These are phyloP conservation scores for Macrocentrus cingulum DNA, from an alignment of 1,140 invertebrate species.

Conservation along the genomic window DNA sequence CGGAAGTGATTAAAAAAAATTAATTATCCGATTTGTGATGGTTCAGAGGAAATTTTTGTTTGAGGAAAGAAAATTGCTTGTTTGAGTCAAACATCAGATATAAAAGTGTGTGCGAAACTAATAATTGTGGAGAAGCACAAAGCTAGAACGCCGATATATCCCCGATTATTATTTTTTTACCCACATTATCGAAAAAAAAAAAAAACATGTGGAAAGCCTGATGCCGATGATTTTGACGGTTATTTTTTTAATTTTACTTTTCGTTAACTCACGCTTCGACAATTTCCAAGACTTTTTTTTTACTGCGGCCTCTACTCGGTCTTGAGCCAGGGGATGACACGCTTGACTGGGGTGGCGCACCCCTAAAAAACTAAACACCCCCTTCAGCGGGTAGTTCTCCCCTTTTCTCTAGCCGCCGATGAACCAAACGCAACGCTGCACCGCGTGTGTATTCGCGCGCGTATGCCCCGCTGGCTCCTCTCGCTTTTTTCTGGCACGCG, in stretches of 20 bases:
- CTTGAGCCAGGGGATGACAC: too few species aligned
- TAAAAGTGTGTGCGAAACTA: neutral
- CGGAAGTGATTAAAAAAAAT: neutral
- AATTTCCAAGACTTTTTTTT: constrained; percentile 32
- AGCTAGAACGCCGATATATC: neutral
- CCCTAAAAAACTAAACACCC: constrained; percentile 33
- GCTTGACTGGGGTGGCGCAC: constrained; percentile 40
- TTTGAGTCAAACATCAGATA: neutral
- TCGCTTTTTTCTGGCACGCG: constrained; percentile 26
- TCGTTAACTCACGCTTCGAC: constrained; percentile 37
- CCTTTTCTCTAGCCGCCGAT: constrained; percentile 39
- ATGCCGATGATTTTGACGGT: neutral
- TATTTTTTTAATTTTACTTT: constrained; percentile 24
- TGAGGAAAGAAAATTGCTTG: neutral
- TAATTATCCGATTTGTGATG: constrained; percentile 11
- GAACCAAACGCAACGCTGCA: too few species aligned
- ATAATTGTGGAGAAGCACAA: constrained; percentile 1
- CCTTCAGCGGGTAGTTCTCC: constrained; percentile 38
- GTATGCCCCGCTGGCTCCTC: constrained; percentile 37
- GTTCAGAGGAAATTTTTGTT: neutral
- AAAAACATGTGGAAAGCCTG: neutral
- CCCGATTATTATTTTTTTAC: neutral
- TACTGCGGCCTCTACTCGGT: neutral
- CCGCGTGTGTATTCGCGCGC: too few species aligned
- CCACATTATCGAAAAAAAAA: neutral